Base-by-base conservation (phyloP, 2,888 invertebrate genomes). In the Drosophila vallismaia region DNA sequence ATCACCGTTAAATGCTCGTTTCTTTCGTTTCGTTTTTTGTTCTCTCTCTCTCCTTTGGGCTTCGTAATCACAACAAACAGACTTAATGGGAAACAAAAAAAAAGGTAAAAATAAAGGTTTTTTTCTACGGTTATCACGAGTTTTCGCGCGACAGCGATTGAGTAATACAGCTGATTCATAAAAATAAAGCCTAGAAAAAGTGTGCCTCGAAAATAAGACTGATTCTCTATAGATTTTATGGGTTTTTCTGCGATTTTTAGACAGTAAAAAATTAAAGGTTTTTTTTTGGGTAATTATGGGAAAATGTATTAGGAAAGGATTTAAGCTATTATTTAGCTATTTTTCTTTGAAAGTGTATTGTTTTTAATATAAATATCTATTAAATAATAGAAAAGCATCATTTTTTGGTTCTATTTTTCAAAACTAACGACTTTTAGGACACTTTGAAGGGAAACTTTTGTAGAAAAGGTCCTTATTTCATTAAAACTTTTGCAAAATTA, bases 81-180 rank as follows among this genome's bases (percentile, higher is more conserved):
- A 51, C 24, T 19, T 48, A 63, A 52, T 54, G 44, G 12, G 36
- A 36, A 19, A 14, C 6, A 36, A 36, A 19, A 26, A 45, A 40
- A 33, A 45, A 12, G 7, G 10, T 44, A 59, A n/a, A n/a, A n/a
- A n/a, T n/a, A n/a, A n/a, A n/a, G n/a, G n/a, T n/a, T n/a, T n/a
- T 54, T 56, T 57, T 64, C 6, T 45, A 45, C 31, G 68, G 58
- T 79, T 83, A 81, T 81, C 80, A 83, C 80, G 80, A 76, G 78
- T 79, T 79, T 51, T 59, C 38, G 54, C 44, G 66, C 50, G 42
- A 49, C 54, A 33, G 10, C 68, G 56, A 74, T 82, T 76, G 79
- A 79, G 78, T 80, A 82, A 79, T 74, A 57, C 58, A 54, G 56
- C 71, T 71, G 71, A 71, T 63, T 71, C 70, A 70, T 70, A 67